Base-by-base conservation (phyloP, 2,797 vertebrate genomes). In the Acipenser transmontanus region DNA sequence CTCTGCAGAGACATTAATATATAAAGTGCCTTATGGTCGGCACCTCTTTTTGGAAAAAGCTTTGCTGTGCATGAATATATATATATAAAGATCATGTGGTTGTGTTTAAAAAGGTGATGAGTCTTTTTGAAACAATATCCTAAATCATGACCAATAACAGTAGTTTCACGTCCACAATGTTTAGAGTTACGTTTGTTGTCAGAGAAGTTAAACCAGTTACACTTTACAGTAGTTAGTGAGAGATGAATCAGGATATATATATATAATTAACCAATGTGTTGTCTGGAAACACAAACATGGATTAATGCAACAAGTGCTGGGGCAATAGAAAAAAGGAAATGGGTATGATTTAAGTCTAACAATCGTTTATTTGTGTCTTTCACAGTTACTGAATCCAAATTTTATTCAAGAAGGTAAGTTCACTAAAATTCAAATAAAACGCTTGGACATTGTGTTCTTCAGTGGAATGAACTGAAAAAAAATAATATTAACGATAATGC, bases 341-440 rank as follows among this genome's bases (percentile, higher is more conserved):
- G 34, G 34, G 20, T 54, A 11, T 59, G 56, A 56, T 67, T 49
- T 52, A 13, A 66, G 54, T 59, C 61, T 74, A 67, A 74, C 63
- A 17, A 13, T 51, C 52, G 47, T 61, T 63, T 52, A 49, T 71
- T 73, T 56, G 75, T 85, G 69, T 91, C 69, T 87, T 88, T 94
- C 88, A 72, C 92, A 99, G 97, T 93, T 99, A 80, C 91, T 99
- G 81, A 99, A 99, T 84, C 97, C 97, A 68, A 99, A 98, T 91
- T 98, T 98, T 87, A 99, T 98, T 82, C 95, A 99, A 78, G 93
- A 98, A 94, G 97, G 96, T 99, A 84, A 94, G 94, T 86, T 72
- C 61, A 70, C 8, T 54, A n/a, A 54, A 54, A 54, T 49, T 48
- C n/a, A 60, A 13, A 59, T 5, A 8, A n/a, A 1, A 20, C 7